A percentile compares a stretch with the other conserved stretches of the same genome.
phyloP scores from a whole-genome alignment of 1,140 invertebrate genomes.

The Cotesia chilonis region DNA sequence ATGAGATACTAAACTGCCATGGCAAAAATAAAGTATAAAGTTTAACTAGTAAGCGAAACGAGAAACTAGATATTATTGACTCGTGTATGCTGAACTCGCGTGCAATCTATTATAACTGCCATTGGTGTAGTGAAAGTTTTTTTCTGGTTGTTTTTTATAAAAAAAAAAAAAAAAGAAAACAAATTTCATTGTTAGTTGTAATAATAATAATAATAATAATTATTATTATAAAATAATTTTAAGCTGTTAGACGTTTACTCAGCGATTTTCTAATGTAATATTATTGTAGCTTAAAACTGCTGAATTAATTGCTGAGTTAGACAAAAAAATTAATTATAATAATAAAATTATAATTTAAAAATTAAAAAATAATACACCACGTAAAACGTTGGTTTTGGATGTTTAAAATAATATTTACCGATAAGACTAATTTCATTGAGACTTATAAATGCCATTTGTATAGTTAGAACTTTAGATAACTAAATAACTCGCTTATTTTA shows the following conservation, averaged over 20 bases:
- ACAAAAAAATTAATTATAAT: background rate
- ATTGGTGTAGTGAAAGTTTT: slow-evolving; percentile 37
- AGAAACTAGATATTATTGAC: slow-evolving; percentile 5
- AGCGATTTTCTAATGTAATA: background rate
- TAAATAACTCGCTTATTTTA: slow-evolving; percentile 50
- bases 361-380: background rate
- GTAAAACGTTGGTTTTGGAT: background rate
- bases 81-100: slow-evolving; percentile 14
- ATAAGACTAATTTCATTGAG: slow-evolving; percentile 25
- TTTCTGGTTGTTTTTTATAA: slow-evolving; percentile 40
- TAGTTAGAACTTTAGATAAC: slow-evolving; percentile 13
- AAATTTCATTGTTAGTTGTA: background rate
- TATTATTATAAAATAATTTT: no score
- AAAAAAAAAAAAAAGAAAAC: background rate
- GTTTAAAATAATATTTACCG: slow-evolving; percentile 1
- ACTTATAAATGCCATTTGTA: slow-evolving; percentile 25
- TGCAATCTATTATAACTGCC: slow-evolving; percentile 36
- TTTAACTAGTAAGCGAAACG: slow-evolving; percentile 11
- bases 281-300: background rate
- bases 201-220: no score
- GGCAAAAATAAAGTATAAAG: background rate
- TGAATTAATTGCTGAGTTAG: background rate
- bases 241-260: background rate
- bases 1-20: background rate
- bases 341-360: no score